Base-by-base conservation (phyloP, 2,888 invertebrate genomes). In the Girardia tigrina region DNA sequence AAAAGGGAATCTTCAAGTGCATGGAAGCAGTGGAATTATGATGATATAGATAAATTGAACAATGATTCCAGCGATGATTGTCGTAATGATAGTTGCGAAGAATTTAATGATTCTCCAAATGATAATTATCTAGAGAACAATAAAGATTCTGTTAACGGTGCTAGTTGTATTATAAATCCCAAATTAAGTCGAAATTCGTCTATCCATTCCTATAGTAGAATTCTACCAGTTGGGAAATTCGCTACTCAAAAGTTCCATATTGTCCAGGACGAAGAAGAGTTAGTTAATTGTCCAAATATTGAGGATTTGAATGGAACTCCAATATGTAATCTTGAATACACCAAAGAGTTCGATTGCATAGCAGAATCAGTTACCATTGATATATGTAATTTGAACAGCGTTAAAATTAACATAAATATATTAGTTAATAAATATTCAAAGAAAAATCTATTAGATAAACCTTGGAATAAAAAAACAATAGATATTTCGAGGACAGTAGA, bases 221-320 rank as follows among this genome's bases (percentile, higher is more conserved):
- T 56, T n/a, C 23, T 56, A 23, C 56, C 56, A 6, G 56, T 56
- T 8, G 56, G 56, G 23, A 56, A 56, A 56, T 56, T 56, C n/a
- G 56, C 56, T 23, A 56, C n/a, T 6, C 56, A 56, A 56, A 56
- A 56, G 23, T 56, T 56, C 23, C 56, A 56, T n/a, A n/a, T 56
- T n/a, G 56, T 56, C 4, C 56, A 56, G n/a, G 56, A 56, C 23
- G 56, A 56, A 56, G 56, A 56, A 56, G 56, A 56, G 23, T 56
- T 56, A 2, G 6, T 16, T 56, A 23, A n/a, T 2, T 23, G 4
- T 56, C 56, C 56, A 12, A n/a, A 12, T 56, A 8, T 56, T 8
- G 4, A 56, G 6, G 56, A 56, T 2, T 56, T 56, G n/a, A 56
- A 56, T 56, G 56, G 56, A 6, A 4, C 4, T 2, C 56, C n/a